Evolutionary conservation across 1,140 invertebrate genomes (phyloP).

Genomic region (Propsilocerus akamusi): DNA sequence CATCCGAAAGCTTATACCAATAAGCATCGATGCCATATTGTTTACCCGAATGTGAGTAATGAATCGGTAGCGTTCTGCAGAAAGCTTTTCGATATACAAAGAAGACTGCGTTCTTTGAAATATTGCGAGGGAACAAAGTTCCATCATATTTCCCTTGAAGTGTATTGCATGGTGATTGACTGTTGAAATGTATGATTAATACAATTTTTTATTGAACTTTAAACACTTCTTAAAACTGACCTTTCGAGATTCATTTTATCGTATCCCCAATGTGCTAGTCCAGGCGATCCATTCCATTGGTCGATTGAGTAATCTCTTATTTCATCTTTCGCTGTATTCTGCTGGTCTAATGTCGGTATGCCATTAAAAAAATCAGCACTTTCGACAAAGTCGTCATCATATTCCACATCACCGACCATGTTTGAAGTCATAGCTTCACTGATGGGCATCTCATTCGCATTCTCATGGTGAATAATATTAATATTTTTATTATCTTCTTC

Average conservation of each 20-base stretch:
- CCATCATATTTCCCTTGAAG: constrained; percentile 41
- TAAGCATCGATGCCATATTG: constrained; percentile 17
- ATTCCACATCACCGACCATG: background rate
- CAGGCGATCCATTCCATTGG: constrained; percentile 34
- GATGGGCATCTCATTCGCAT: background rate
- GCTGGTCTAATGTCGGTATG: background rate
- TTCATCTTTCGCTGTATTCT: background rate
- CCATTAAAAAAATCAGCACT: no score
- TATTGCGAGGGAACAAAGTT: constrained; percentile 31
- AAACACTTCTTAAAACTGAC: background rate
- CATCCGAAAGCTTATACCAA: constrained; percentile 26
- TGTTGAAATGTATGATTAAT: constrained; percentile 6
- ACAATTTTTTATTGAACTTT: background rate
- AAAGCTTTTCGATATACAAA: constrained; percentile 44
- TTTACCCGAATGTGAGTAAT: constrained; percentile 19
- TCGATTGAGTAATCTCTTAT: constrained; percentile 26
- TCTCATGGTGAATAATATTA: background rate
- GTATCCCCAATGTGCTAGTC: constrained; percentile 38
- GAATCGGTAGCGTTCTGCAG: constrained; percentile 39
- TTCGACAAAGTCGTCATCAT: background rate
- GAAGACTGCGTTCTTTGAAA: constrained; percentile 31
- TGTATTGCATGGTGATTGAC: constrained; percentile 32
- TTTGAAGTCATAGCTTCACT: no score
- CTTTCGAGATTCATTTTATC: constrained; percentile 17
- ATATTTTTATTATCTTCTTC: background rate